Conservation (phyloP, 2,113 vertebrate genomes). For the Ctenomys sociabilis region DNA sequence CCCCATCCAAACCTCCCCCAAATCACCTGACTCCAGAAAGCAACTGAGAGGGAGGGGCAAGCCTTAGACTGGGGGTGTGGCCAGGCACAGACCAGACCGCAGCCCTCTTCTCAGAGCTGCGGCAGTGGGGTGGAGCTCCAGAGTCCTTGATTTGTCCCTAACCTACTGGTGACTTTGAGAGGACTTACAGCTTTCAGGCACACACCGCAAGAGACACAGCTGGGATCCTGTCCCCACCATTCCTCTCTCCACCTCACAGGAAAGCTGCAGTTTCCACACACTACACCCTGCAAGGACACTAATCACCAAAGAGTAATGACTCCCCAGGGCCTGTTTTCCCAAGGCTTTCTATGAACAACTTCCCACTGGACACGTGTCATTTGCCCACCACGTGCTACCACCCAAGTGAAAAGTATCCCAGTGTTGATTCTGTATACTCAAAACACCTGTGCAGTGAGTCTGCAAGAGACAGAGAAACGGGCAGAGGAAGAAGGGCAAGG, state of each 20-base stretch:
- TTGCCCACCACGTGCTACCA: neutral
- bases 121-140: neutral
- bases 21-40: neutral
- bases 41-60: neutral
- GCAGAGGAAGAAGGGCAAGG: neutral
- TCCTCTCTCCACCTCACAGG: neutral
- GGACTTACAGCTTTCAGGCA: neutral
- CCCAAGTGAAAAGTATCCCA: neutral
- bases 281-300: neutral
- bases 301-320: neutral
- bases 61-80: fast-evolving
- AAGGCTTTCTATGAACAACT: neutral
- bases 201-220: neutral
- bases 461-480: neutral
- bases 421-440: neutral
- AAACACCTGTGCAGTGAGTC: neutral
- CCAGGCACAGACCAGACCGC: neutral
- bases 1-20: neutral
- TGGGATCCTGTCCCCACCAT: no score
- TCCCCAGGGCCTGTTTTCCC: neutral
- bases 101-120: neutral
- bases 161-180: no score
- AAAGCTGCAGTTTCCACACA: neutral
- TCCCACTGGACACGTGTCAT: neutral
- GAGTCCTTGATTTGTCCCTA: neutral